Conservation (phyloP, 1,140 invertebrate species). For the Drosophila miranda region DNA sequence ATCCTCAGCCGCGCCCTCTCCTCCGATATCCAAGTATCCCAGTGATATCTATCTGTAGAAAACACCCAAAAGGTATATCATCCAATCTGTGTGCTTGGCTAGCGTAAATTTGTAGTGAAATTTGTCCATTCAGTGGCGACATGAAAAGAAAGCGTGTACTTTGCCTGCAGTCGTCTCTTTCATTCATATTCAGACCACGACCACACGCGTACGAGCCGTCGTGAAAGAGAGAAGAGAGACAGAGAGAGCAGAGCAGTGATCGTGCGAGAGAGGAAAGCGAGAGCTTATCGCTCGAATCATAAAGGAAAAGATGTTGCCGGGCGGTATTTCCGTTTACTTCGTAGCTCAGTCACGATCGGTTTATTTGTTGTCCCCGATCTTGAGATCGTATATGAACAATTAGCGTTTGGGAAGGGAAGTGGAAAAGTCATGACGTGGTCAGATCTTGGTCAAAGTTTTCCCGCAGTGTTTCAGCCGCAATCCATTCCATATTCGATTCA, state of each 20-base stretch:
- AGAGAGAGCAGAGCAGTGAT: slow-evolving; percentile 3
- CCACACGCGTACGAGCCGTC: slow-evolving; percentile 9
- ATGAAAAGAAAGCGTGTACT: slow-evolving; percentile 74
- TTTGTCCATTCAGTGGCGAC: slow-evolving; percentile 31
- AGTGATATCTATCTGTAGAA: slow-evolving; percentile 38
- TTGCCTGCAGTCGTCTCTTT: slow-evolving; percentile 70
- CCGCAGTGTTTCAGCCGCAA: too few species aligned
- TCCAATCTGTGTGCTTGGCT: slow-evolving; percentile 31
- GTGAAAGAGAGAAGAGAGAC: slow-evolving; percentile 24
- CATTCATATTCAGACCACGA: slow-evolving; percentile 74
- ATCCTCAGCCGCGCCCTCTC: slow-evolving; percentile 26
- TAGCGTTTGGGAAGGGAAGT: slow-evolving; percentile 19
- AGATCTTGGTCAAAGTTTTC: slow-evolving; percentile 37
- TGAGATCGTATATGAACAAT: slow-evolving; percentile 6
- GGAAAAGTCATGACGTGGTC: slow-evolving; percentile 63
- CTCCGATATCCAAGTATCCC: slow-evolving; percentile 12
- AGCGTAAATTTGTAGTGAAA: slow-evolving; percentile 37
- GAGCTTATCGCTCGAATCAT: slow-evolving; percentile 36
- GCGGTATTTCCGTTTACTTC: slow-evolving; percentile 20
- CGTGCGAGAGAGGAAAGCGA: neutral
- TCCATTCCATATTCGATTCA: slow-evolving; percentile 13
- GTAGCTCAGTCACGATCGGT: slow-evolving; percentile 32
- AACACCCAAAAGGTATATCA: slow-evolving; percentile 33
- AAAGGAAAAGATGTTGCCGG: slow-evolving; percentile 42
- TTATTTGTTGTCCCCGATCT: neutral